A percentile compares a stretch with the other conserved stretches of the same genome.
These are phyloP conservation scores for Gisinianus flammeolus DNA, from an alignment of 2,888 invertebrate genomes.

Conservation along the genomic window DNA sequence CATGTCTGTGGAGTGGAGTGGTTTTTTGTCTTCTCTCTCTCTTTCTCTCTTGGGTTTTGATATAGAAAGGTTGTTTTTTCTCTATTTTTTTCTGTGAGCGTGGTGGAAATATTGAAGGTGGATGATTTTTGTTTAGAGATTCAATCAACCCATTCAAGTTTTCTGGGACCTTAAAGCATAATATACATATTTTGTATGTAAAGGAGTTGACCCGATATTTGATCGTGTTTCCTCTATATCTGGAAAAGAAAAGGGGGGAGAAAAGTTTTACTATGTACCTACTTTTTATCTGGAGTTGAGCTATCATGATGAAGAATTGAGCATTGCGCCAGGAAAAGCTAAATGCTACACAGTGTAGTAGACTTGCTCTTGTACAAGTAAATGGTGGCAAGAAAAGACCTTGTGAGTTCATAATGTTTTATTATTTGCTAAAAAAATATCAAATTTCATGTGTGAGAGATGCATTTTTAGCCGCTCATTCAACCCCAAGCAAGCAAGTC, in stretches of 20 bases:
- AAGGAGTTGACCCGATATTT: too few species aligned
- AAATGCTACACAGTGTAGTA: background rate
- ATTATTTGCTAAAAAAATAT: conserved; percentile 17
- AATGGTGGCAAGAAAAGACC: too few species aligned
- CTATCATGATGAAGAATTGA: background rate
- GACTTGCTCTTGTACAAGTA: too few species aligned
- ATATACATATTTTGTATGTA: background rate
- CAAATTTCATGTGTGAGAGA: conserved; percentile 20
- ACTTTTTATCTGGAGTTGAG: too few species aligned
- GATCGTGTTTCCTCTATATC: too few species aligned
- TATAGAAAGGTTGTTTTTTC: too few species aligned
- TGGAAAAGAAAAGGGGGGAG: background rate
- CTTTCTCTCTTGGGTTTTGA: background rate
- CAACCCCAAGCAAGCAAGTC: too few species aligned
- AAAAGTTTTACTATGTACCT: too few species aligned
- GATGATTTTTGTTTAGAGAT: background rate
- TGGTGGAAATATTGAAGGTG: conserved; percentile 7
- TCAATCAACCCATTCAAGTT: conserved; percentile 4
- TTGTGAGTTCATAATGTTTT: background rate
- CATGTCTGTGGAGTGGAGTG: background rate
- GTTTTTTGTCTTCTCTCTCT: background rate
- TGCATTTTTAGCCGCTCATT: conserved; percentile 24
- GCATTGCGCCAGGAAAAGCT: background rate
- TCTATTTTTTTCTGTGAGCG: too few species aligned
- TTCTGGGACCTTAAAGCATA: background rate